These are phyloP conservation scores for Trichomalopsis sarcophagae DNA, from an alignment of 1,140 invertebrate genomes.

Conservation along the genomic window DNA sequence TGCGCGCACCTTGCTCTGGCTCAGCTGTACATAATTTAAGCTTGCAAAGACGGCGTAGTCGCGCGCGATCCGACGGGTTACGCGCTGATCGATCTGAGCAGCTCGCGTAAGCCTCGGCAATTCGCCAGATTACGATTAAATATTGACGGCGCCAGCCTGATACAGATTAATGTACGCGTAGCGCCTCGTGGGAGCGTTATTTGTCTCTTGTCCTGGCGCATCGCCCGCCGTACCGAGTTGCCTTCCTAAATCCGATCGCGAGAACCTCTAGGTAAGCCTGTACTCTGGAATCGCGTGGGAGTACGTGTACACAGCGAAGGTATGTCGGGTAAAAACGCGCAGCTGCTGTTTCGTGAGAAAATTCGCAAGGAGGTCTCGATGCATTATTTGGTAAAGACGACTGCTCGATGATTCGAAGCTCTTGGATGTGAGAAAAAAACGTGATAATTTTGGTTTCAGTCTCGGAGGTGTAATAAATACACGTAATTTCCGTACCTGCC, in stretches of 20 bases:
- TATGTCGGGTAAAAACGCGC: neutral
- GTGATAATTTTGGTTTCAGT: neutral
- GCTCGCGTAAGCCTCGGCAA: conserved; percentile 55
- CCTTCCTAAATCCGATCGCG: neutral
- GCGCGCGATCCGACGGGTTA: conserved; percentile 3
- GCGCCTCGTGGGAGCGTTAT: conserved; percentile 55
- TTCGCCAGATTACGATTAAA: conserved; percentile 69
- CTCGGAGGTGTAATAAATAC: conserved; percentile 2
- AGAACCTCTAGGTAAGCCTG: too few species aligned
- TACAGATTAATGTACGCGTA: conserved; percentile 68
- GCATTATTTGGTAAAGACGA: neutral
- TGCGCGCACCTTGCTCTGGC: neutral
- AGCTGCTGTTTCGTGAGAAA: neutral
- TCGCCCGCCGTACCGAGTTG: conserved; percentile 1
- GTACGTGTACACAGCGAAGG: neutral
- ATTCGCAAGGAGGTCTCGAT: neutral
- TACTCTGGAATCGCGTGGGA: too few species aligned
- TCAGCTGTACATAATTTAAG: conserved; percentile 43
- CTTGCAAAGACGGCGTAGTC: conserved; percentile 27
- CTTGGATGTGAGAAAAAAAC: neutral
- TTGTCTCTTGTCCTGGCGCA: conserved; percentile 61
- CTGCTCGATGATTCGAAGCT: neutral
- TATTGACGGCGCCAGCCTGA: conserved; percentile 65
- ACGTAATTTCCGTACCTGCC: neutral
- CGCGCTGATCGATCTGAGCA: conserved; percentile 34